Conservation (phyloP, 2,113 vertebrate genomes). For the Coptodon rendalli region DNA sequence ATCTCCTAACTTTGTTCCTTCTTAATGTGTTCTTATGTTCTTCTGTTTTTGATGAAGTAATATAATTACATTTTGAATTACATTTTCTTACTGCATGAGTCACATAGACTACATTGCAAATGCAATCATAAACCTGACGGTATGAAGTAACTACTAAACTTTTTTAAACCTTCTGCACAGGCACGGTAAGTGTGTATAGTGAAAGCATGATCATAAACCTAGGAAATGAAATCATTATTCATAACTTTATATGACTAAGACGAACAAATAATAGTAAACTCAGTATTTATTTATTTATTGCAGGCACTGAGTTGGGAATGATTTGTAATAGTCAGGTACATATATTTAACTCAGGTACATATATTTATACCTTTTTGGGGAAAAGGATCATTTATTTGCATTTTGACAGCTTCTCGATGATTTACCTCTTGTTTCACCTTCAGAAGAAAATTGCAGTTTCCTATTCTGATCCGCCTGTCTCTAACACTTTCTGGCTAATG, state of each 20-base stretch:
- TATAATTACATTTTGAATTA: background rate
- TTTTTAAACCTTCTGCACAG: background rate
- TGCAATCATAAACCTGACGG: background rate
- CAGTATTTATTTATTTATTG: background rate
- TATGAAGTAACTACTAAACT: background rate
- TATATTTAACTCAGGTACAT: background rate
- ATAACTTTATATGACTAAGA: background rate
- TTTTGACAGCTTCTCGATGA: background rate
- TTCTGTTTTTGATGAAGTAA: background rate
- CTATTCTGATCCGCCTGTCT: background rate
- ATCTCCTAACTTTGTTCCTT: background rate
- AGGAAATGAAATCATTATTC: background rate
- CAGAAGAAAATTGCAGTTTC: background rate
- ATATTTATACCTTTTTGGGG: background rate
- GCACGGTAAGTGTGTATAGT: background rate
- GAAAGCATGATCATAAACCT: background rate
- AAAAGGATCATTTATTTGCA: background rate
- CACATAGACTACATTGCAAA: background rate
- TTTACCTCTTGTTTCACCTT: background rate
- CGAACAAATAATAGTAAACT: background rate
- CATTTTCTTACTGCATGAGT: background rate
- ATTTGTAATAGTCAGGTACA: background rate
- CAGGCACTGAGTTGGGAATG: background rate
- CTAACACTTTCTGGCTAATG: slow-evolving; percentile 8
- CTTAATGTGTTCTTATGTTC: background rate